These are phyloP conservation scores for Phaetusa simplex DNA, from an alignment of 2,113 vertebrate species.

Conservation along the genomic window DNA sequence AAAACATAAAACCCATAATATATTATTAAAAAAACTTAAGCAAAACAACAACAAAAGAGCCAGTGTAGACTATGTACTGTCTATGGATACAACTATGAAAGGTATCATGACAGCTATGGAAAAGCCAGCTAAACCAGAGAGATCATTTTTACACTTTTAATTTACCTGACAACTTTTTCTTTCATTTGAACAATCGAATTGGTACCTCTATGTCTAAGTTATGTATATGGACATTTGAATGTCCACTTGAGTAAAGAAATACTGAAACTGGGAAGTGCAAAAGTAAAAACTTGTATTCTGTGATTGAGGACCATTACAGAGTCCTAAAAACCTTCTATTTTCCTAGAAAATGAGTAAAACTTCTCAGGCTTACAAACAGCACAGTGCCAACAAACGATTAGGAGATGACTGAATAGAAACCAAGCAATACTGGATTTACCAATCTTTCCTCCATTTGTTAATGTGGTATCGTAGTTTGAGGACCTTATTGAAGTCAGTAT, in stretches of 20 bases:
- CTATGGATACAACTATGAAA: background rate
- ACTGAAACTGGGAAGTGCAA: background rate
- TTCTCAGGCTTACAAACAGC: background rate
- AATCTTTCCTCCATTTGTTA: background rate
- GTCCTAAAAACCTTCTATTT: background rate
- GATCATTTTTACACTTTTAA: background rate
- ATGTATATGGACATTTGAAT: background rate
- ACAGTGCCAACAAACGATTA: background rate
- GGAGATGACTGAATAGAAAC: background rate
- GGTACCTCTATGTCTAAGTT: background rate
- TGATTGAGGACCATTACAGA: background rate
- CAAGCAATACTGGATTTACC: background rate
- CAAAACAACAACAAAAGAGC: background rate
- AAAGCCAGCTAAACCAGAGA: background rate
- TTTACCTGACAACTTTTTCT: background rate
- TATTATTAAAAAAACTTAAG: background rate
- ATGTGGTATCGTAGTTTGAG: rapidly evolving
- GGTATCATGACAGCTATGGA: background rate
- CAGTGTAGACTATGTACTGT: background rate
- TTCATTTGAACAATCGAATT: background rate
- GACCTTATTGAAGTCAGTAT: background rate
- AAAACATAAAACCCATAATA: background rate
- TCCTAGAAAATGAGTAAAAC: background rate
- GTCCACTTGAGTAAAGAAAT: background rate
- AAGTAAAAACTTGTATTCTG: background rate